Base-by-base conservation (phyloP, 2,113 vertebrate species). In the Solenodon paradoxus region DNA sequence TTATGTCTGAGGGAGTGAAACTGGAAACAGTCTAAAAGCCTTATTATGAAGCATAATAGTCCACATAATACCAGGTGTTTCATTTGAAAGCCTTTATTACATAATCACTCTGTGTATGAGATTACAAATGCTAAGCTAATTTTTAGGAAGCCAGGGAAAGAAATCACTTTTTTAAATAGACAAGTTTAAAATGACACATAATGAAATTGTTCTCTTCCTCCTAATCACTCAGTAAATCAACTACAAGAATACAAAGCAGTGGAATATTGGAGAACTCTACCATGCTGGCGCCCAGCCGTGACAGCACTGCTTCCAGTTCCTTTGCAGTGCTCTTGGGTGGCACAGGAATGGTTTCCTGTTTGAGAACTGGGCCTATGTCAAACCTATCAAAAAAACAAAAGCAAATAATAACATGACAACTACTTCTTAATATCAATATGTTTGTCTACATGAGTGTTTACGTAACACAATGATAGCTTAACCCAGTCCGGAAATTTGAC, bases 351-450 rank as follows among this genome's bases (percentile, higher is more conserved):
- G 98, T 79, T 96, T 99, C 98, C 95, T 99, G 99, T 92, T 98
- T 98, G 69, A 99, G 97, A 95, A 99, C 98, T 17, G 99, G 99
- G 9, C 99, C 99, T 32, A 99, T 98, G 51, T 99, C 99, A 92
- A 99, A 99, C 98, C 99, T 99, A 87, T 16, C 47, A 84, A 88
- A 80, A 69, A 96, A 95, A 4, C 15, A 94, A 77, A 86, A 66
- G 69, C 26, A 95, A 91, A 64, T 10, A 93, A 71, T 47, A 88
- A 74, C 28, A 77, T 19, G 19, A 92, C 90, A 28, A 88, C 40
- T 45, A 45, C 69, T 89, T 94, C 47, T 94, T 66, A 89, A 38
- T 19, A 72, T 79, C 26, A 77, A 19, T 38, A 71, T 51, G 40
- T 66, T 22, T 93, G 24, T 61, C 32, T 53, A 87, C 28, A 49